phyloP scores from a whole-genome alignment of 2,888 invertebrate genomes.

The Hecatera dysodea region DNA sequence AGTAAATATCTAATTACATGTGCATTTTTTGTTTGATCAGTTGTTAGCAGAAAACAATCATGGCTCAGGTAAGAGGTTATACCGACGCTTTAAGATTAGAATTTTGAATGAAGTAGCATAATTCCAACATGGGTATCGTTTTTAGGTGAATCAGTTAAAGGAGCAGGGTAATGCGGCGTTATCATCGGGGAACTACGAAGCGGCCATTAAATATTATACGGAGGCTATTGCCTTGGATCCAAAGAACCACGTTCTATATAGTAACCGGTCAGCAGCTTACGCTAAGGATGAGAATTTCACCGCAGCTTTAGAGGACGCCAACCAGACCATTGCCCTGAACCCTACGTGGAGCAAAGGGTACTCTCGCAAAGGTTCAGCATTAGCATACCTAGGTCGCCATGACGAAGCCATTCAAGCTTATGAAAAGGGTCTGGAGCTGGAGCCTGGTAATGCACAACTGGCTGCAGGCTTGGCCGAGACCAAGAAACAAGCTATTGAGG shows the following conservation, averaged over 20 bases:
- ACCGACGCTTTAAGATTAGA: slow-evolving; percentile 68
- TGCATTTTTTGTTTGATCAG: slow-evolving; percentile 56
- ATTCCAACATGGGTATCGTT: slow-evolving; percentile 62
- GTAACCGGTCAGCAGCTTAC: slow-evolving; percentile 97
- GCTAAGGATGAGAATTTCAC: slow-evolving; percentile 94
- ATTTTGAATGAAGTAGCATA: slow-evolving; percentile 64
- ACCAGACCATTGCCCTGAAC: slow-evolving; percentile 95
- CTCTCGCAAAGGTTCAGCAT: slow-evolving; percentile 96
- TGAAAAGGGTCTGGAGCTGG: slow-evolving; percentile 92
- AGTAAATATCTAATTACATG: slow-evolving; percentile 57
- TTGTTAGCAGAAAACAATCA: slow-evolving; percentile 70
- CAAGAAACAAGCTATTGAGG: slow-evolving; percentile 77
- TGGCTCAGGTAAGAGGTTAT: slow-evolving; percentile 90
- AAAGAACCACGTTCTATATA: slow-evolving; percentile 96
- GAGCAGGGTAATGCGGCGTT: slow-evolving; percentile 97
- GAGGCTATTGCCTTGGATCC: slow-evolving; percentile 95
- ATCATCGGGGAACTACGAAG: slow-evolving; percentile 94
- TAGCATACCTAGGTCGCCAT: slow-evolving; percentile 93
- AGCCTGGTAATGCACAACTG: slow-evolving; percentile 94
- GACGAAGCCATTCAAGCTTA: slow-evolving; percentile 95
- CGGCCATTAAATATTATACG: slow-evolving; percentile 95
- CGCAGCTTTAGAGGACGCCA: slow-evolving; percentile 95
- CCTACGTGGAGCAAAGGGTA: slow-evolving; percentile 97
- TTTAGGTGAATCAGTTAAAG: slow-evolving; percentile 95
- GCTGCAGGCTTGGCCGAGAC: slow-evolving; percentile 93